Evolutionary conservation across 1,140 invertebrate genomes (phyloP), one percentile per base, ranked within the genome.

Genomic region (Diorhabda carinulata): DNA sequence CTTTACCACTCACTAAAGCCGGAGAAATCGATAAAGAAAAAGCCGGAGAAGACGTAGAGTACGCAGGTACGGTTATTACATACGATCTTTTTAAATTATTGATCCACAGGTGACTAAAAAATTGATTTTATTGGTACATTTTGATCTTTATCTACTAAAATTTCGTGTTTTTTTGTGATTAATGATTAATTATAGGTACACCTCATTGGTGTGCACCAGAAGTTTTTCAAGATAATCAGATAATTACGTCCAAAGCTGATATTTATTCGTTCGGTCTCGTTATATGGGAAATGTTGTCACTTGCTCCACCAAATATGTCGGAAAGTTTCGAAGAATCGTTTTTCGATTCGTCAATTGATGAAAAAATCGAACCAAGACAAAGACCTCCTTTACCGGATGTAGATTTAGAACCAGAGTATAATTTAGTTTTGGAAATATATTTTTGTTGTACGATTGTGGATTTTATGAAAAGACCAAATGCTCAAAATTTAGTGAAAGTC

Each of bases 241-340:
- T 81, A 66, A 86, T 93, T 63, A 88, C 89, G 8, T 83, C 82
- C 70, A 91, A 91, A 81, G 87, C 90, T 2, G 93, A 95, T 77
- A 90, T 95, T 25, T 95, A 92, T 83, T 83, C 92, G 9, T 90
- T 89, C 74, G 92, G 92, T 5, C 81, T 94, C 10, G 86, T 89
- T 2, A 75, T 94, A 8, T 94, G 90, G 87, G 93, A 94, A 85
- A 94, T 93, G 86, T 82, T 94, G 77, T 83, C 92, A 0, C 79
- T 94, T 6, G 82, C 63, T 80, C 87, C 5, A 89, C 92, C n/a
- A 89, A 91, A 79, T 73, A 79, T 84, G 64, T 74, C 78, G 62
- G 63, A 72, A 5, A 25, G 69, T 5, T 74, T 80, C 41, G 76
- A 79, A 40, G 65, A 67, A 25, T 62, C 63, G 57, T 52, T 68